These are phyloP conservation scores for Nebria salina DNA, from an alignment of 2,888 invertebrate genomes.

Conservation along the genomic window DNA sequence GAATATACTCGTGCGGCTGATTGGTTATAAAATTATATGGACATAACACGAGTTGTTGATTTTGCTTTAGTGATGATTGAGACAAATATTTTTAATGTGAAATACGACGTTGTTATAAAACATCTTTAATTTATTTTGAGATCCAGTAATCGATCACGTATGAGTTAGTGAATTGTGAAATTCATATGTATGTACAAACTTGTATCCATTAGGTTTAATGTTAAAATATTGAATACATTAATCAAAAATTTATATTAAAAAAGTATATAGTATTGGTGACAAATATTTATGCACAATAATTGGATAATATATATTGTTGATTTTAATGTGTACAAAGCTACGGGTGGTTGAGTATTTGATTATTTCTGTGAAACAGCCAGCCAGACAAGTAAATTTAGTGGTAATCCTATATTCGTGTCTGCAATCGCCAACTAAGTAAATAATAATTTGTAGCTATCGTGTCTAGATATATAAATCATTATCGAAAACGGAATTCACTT, in stretches of 20 bases:
- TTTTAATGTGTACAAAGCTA: not conserved
- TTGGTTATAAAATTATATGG: conserved; percentile 14
- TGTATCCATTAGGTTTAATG: no score
- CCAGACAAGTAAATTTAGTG: not conserved
- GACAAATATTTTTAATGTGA: not conserved
- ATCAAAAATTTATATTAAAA: no score
- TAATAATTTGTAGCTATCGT: conserved; percentile 1
- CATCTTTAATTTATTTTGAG: no score
- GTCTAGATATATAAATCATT: conserved; percentile 38
- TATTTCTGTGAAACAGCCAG: not conserved
- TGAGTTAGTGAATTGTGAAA: no score
- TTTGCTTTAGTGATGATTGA: not conserved
- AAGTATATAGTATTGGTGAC: no score
- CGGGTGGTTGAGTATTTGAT: not conserved
- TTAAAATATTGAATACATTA: no score
- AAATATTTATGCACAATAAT: not conserved
- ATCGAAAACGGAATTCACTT: conserved; percentile 44
- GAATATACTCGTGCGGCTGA: not conserved
- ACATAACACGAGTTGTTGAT: not conserved
- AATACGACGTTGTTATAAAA: not conserved
- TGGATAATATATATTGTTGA: not conserved
- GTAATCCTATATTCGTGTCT: not conserved
- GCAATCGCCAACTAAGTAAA: not conserved
- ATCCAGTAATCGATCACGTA: no score
- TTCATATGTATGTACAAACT: no score